Percentiles rank a stretch among this genome's conserved stretches.
Evolutionary conservation across 2,888 invertebrate genomes (phyloP).

Genomic region (Drosophila sordidula): DNA sequence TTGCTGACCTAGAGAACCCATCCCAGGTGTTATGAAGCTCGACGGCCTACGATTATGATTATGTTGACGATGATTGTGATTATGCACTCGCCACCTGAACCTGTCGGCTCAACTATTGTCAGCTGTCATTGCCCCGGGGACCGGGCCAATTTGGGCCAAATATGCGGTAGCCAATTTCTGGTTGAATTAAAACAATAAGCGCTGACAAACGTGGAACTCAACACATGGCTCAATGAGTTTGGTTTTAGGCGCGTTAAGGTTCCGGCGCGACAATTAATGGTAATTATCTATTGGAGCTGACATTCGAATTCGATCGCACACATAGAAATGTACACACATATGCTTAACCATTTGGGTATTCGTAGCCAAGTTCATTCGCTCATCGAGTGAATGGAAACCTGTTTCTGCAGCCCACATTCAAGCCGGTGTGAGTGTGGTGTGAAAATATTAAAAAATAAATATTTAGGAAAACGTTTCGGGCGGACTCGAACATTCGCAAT

Average conservation of each 20-base stretch:
- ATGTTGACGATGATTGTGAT: slow-evolving; percentile 4
- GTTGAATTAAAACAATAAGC: slow-evolving; percentile 71
- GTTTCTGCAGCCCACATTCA: slow-evolving; percentile 51
- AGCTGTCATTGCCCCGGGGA: slow-evolving; percentile 35
- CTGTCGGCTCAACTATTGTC: slow-evolving; percentile 43
- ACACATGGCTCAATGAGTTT: slow-evolving; percentile 66
- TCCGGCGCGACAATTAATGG: slow-evolving; percentile 70
- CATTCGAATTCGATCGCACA: slow-evolving; percentile 44
- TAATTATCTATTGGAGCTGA: slow-evolving; percentile 65
- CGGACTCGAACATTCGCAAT: slow-evolving; percentile 22
- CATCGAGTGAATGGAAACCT: slow-evolving; percentile 67
- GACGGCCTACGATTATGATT: slow-evolving; percentile 1
- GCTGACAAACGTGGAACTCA: slow-evolving; percentile 66
- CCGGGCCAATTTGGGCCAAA: slow-evolving; percentile 32
- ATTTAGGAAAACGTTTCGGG: slow-evolving; percentile 8
- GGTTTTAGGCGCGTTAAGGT: slow-evolving; percentile 53
- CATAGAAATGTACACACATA: neutral
- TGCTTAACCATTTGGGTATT: slow-evolving; percentile 34
- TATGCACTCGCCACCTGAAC: slow-evolving; percentile 63
- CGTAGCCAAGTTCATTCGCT: slow-evolving; percentile 52
- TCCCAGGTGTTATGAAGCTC: slow-evolving; percentile 7
- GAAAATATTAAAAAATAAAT: slow-evolving; percentile 36
- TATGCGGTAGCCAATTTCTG: slow-evolving; percentile 42
- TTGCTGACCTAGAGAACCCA: slow-evolving; percentile 23
- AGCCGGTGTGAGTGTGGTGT: slow-evolving; percentile 16